Conservation (phyloP, 2,797 vertebrate species). For the Clarias fuscus region DNA sequence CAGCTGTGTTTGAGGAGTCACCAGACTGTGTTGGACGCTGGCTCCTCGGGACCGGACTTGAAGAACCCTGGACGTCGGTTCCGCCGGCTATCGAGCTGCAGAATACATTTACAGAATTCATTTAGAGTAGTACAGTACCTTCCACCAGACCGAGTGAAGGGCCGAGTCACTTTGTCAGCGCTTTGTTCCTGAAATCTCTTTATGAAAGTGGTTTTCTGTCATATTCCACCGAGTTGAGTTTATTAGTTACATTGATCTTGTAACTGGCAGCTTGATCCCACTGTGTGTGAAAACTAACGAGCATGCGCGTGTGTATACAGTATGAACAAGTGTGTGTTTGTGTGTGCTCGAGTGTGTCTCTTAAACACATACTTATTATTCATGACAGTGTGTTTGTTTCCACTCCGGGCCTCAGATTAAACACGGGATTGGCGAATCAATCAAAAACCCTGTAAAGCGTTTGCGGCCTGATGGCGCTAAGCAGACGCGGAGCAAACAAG, state of each 20-base stretch:
- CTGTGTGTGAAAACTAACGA: neutral
- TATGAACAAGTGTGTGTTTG: neutral
- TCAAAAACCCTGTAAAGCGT: slow-evolving; percentile 2
- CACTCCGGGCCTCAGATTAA: slow-evolving; percentile 35
- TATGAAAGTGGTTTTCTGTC: neutral
- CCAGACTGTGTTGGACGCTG: too few species aligned
- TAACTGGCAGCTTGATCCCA: neutral
- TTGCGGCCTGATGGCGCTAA: slow-evolving; percentile 3
- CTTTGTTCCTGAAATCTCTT: neutral
- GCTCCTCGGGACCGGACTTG: too few species aligned
- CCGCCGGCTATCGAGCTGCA: too few species aligned
- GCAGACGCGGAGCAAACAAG: slow-evolving; percentile 36
- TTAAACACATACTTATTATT: slow-evolving; percentile 14
- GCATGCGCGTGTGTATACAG: neutral
- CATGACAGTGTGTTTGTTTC: slow-evolving; percentile 20
- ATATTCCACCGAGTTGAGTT: neutral
- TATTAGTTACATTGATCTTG: neutral
- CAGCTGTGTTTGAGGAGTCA: too few species aligned
- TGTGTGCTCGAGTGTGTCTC: neutral
- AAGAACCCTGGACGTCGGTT: too few species aligned
- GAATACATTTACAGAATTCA: neutral
- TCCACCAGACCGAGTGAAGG: neutral
- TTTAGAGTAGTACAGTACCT: neutral
- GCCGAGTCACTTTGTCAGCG: neutral
- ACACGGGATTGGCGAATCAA: slow-evolving; percentile 39